Percentiles rank a stretch among this genome's conserved stretches.
Conservation (phyloP, 64 coral and sea anemone genomes). For the Hydrozoanthus tunicans region DNA sequence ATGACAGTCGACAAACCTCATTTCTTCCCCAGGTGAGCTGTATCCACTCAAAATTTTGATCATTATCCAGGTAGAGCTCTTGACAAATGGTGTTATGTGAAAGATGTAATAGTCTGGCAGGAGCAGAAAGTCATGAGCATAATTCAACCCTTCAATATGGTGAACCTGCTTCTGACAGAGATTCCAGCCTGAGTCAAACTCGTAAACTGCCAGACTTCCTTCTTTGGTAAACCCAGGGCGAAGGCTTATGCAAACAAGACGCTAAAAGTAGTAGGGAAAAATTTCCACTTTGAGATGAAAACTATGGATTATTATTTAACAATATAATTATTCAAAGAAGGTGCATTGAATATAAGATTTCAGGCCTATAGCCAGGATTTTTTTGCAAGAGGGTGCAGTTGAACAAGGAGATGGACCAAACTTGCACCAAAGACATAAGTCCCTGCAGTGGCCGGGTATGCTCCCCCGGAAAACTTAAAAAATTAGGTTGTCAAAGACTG, state of each 20-base stretch:
- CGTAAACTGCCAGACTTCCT: slow-evolving; percentile 74
- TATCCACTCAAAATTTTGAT: slow-evolving; percentile 69
- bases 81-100: slow-evolving; percentile 91
- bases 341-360: too few species aligned
- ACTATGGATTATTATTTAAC: too few species aligned
- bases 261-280: slow-evolving; percentile 42
- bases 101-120: slow-evolving; percentile 85
- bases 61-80: slow-evolving; percentile 35
- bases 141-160: slow-evolving; percentile 73
- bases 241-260: slow-evolving; percentile 78
- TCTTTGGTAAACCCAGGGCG: slow-evolving; percentile 61
- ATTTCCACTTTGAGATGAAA: too few species aligned
- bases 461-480: too few species aligned
- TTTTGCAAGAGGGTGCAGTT: too few species aligned
- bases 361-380: too few species aligned
- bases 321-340: too few species aligned
- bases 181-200: slow-evolving; percentile 70
- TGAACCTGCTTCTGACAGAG: slow-evolving; percentile 76
- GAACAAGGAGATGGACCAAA: too few species aligned
- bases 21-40: slow-evolving; percentile 82
- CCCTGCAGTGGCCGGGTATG: too few species aligned
- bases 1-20: slow-evolving; percentile 42
- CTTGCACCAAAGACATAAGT: too few species aligned
- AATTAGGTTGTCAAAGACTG: too few species aligned
- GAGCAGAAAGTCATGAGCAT: slow-evolving; percentile 86